Percentiles rank a stretch among this genome's conserved stretches.
phyloP scores from a whole-genome alignment of 2,113 vertebrate genomes.

The Numida meleagris region DNA sequence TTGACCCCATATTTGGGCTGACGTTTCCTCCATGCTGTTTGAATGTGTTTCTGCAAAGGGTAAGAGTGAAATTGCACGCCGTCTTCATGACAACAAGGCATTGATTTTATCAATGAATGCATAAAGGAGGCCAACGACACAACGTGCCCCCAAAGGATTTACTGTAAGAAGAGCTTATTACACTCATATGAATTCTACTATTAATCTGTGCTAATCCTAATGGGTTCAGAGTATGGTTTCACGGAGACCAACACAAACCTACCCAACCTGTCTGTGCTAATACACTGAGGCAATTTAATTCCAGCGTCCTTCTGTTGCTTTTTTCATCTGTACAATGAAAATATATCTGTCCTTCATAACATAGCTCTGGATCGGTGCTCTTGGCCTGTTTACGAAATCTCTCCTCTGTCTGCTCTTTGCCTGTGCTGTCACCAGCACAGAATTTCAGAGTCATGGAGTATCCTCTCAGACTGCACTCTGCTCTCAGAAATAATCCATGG shows the following conservation, averaged over 20 bases:
- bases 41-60: not conserved
- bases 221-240: not conserved
- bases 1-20: not conserved
- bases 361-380: not conserved
- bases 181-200: not conserved
- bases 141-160: accelerated
- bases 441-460: not conserved
- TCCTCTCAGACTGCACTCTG: not conserved
- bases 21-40: not conserved
- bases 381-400: not conserved
- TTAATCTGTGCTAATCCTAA: not conserved
- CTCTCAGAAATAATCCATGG: not conserved
- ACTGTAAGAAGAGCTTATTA: not conserved
- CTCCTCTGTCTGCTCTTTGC: not conserved
- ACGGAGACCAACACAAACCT: not conserved
- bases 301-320: not conserved
- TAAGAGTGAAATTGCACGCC: not conserved
- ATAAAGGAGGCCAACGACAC: not conserved
- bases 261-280: not conserved
- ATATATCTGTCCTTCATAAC: not conserved
- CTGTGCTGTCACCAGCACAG: not conserved
- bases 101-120: not conserved
- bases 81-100: not conserved
- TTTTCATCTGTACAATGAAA: not conserved
- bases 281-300: not conserved